These are phyloP conservation scores for Turritopsis dohrnii DNA, from an alignment of 30 jellyfish, hydroid and myxozoan species.

Conservation along the genomic window DNA sequence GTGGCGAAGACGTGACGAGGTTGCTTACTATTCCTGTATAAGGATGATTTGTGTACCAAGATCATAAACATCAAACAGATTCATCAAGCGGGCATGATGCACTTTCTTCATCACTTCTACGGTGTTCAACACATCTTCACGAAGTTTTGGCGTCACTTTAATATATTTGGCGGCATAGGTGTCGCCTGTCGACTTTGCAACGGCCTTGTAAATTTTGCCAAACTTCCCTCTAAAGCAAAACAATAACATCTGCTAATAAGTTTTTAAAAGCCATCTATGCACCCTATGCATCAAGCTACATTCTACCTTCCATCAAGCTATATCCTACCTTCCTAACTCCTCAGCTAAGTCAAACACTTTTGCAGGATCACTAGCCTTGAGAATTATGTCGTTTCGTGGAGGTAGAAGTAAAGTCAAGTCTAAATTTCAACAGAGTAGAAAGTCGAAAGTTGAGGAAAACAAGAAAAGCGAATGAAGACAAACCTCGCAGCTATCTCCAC, in stretches of 20 bases:
- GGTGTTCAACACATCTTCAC: slow-evolving; percentile 64
- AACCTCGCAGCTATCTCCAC: too few species aligned
- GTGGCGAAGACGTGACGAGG: neutral
- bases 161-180: slow-evolving; percentile 80
- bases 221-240: slow-evolving; percentile 87
- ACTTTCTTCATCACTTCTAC: slow-evolving; percentile 57
- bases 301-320: too few species aligned
- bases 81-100: slow-evolving; percentile 58
- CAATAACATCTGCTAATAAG: too few species aligned
- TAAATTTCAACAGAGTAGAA: neutral
- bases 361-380: slow-evolving; percentile 11
- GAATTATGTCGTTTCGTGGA: slow-evolving; percentile 14
- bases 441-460: neutral
- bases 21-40: slow-evolving; percentile 76
- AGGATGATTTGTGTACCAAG: slow-evolving; percentile 60
- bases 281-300: too few species aligned
- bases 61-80: slow-evolving; percentile 67
- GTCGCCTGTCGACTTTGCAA: slow-evolving; percentile 38
- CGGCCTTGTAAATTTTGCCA: slow-evolving; percentile 76
- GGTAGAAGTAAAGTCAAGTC: slow-evolving; percentile 19
- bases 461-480: too few species aligned
- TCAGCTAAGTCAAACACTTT: slow-evolving; percentile 16
- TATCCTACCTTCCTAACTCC: slow-evolving; percentile 32
- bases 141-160: slow-evolving; percentile 53
- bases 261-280: too few species aligned